Evolutionary conservation across 2,797 vertebrate genomes (phyloP).

Genomic region (Astyanax mexicanus): DNA sequence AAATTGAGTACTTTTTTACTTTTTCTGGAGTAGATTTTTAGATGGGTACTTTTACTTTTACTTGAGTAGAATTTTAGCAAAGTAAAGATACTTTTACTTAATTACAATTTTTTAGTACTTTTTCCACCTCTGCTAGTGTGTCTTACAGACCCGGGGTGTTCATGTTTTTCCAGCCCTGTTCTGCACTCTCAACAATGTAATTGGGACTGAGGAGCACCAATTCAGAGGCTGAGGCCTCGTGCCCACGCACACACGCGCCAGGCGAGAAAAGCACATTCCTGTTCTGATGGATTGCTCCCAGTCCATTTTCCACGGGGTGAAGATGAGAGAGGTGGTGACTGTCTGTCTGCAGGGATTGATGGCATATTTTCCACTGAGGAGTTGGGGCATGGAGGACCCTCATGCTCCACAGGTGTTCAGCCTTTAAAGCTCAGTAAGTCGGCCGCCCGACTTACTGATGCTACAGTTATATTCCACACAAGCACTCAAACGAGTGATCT

Average conservation of each 20-base stretch:
- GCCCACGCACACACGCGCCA: constrained; percentile 43
- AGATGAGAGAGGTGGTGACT: constrained; percentile 50
- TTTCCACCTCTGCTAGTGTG: too few species aligned
- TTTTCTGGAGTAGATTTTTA: too few species aligned
- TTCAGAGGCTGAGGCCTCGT: not conserved
- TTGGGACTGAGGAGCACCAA: not conserved
- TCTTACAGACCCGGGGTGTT: too few species aligned
- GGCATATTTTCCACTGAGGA: constrained; percentile 50
- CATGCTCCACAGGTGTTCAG: constrained; percentile 67
- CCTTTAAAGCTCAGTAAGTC: constrained; percentile 34
- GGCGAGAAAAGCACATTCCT: constrained; percentile 67
- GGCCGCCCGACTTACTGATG: not conserved
- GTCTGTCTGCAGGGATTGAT: constrained; percentile 59
- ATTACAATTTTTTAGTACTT: too few species aligned
- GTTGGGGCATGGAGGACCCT: constrained; percentile 41
- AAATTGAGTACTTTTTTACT: too few species aligned
- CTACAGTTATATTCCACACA: not conserved
- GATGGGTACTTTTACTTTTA: too few species aligned
- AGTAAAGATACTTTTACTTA: too few species aligned
- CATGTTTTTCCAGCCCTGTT: too few species aligned
- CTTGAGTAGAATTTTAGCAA: too few species aligned
- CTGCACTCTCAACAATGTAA: too few species aligned
- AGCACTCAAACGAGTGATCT: not conserved
- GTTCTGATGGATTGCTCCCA: constrained; percentile 68
- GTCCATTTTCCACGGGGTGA: constrained; percentile 63